These are phyloP conservation scores for Parazoanthus darwini DNA, from an alignment of 92 coral and sea anemone genomes.

Conservation along the genomic window DNA sequence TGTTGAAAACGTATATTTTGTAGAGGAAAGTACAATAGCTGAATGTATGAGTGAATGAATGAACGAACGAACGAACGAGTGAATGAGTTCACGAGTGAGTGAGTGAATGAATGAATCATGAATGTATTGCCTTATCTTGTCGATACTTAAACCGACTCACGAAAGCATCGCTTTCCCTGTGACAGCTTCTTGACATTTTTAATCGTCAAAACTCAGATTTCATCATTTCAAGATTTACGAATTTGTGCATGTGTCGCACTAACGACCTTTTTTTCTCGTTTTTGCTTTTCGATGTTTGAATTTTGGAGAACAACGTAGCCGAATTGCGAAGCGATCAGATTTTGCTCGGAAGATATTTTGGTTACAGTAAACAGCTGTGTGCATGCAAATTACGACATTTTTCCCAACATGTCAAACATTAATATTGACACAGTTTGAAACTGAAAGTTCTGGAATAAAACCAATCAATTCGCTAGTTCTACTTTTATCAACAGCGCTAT, in stretches of 20 bases:
- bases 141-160: too few species aligned
- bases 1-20: too few species aligned
- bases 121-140: too few species aligned
- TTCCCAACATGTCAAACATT: background rate
- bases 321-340: background rate
- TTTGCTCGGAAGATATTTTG: background rate
- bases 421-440: conserved; percentile 16
- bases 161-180: too few species aligned
- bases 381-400: background rate
- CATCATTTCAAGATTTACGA: background rate
- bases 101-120: too few species aligned
- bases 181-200: background rate
- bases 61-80: too few species aligned
- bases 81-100: too few species aligned
- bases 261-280: background rate
- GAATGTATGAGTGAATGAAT: background rate
- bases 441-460: background rate
- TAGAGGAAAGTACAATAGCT: background rate
- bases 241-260: background rate
- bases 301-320: too few species aligned
- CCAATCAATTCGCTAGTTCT: background rate
- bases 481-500: background rate
- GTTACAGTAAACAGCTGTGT: too few species aligned
- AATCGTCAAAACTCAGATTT: background rate
- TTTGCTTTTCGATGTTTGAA: background rate